phyloP scores from a whole-genome alignment of 2,888 invertebrate genomes.

The Volucella inflata region DNA sequence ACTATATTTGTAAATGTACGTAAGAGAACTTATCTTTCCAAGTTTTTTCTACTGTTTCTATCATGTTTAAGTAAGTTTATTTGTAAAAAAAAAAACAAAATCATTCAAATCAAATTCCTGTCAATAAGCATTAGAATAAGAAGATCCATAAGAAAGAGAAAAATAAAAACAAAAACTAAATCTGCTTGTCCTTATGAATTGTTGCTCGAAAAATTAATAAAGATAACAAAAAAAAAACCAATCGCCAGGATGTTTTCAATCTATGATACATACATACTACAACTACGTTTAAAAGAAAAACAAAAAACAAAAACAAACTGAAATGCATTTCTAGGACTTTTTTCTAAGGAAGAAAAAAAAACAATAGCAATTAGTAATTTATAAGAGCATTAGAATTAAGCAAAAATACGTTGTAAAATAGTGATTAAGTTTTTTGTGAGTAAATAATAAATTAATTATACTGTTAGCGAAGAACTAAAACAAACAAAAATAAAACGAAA shows the following conservation, averaged over 20 bases:
- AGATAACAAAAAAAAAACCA: background rate
- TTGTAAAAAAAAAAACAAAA: conserved; percentile 27
- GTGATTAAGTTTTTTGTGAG: conserved; percentile 46
- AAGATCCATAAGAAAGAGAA: background rate
- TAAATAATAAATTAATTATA: conserved; percentile 75
- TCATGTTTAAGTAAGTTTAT: conserved; percentile 38
- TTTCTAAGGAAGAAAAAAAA: conserved; percentile 24
- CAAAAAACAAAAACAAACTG: conserved; percentile 1
- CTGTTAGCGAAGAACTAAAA: conserved; percentile 56
- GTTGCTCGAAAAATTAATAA: conserved; percentile 50
- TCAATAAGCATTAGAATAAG: conserved; percentile 18
- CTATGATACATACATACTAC: conserved; percentile 7
- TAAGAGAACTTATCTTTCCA: conserved; percentile 62
- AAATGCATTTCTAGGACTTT: conserved; percentile 47
- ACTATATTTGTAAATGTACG: conserved; percentile 69
- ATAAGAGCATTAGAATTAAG: conserved; percentile 46
- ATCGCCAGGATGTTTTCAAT: conserved; percentile 18
- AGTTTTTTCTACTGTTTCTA: conserved; percentile 71
- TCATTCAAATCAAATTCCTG: conserved; percentile 6
- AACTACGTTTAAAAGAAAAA: no score
- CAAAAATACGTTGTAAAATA: conserved; percentile 58
- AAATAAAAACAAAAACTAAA: conserved; percentile 2
- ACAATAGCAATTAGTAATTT: conserved; percentile 65
- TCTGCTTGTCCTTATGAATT: conserved; percentile 5
- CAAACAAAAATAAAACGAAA: conserved; percentile 49